A percentile compares a stretch with the other conserved stretches of the same genome.
These are phyloP conservation scores for Mirza zaza DNA, from an alignment of 2,113 vertebrate genomes.

Conservation along the genomic window DNA sequence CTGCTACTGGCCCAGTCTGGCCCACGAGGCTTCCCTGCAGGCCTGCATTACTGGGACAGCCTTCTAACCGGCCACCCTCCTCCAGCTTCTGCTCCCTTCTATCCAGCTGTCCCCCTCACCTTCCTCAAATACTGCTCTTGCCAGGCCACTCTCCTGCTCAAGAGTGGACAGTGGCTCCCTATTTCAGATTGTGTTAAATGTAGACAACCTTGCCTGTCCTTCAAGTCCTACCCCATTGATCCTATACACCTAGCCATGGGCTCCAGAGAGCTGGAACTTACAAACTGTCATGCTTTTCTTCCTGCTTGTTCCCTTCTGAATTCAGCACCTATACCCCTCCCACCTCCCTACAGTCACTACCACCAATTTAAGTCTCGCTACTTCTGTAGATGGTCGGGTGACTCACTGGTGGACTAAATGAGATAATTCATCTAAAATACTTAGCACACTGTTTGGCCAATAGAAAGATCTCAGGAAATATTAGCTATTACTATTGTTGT, in stretches of 20 bases:
- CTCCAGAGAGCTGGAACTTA: background rate
- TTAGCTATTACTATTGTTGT: background rate
- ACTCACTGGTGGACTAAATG: background rate
- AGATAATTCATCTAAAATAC: background rate
- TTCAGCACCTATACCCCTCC: background rate
- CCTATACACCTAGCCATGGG: background rate
- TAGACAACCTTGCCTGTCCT: background rate
- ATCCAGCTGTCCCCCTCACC: background rate
- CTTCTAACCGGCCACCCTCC: background rate
- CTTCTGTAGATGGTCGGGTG: background rate
- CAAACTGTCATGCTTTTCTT: background rate
- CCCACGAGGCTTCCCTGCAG: background rate
- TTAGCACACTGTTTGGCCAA: background rate
- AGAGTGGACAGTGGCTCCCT: background rate
- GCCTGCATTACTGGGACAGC: background rate
- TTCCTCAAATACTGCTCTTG: background rate
- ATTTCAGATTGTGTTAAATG: background rate
- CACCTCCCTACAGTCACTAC: background rate
- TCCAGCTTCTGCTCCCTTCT: background rate
- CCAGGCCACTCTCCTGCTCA: background rate
- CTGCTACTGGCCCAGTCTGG: background rate
- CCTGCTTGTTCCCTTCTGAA: background rate
- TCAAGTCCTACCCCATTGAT: background rate
- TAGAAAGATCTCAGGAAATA: background rate
- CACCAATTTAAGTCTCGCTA: background rate